Percentiles rank a stretch among this genome's conserved stretches.
These are phyloP conservation scores for Drosophila tripunctata DNA, from an alignment of 2,888 invertebrate genomes.

Conservation along the genomic window DNA sequence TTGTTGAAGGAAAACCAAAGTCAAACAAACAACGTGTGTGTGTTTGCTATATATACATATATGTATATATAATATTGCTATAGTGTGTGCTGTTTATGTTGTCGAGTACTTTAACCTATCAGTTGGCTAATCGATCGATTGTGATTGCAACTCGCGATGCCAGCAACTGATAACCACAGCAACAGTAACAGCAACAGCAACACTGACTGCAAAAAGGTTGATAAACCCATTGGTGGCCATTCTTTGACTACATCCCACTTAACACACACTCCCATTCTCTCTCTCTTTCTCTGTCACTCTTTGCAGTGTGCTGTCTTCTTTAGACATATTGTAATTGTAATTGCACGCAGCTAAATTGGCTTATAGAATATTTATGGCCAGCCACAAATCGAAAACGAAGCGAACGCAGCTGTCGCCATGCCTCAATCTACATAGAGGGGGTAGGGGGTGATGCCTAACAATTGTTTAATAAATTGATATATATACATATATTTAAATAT, in stretches of 20 bases:
- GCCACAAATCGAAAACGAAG: constrained; percentile 35
- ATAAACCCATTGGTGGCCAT: constrained; percentile 62
- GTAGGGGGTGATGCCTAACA: background rate
- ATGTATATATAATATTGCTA: constrained; percentile 7
- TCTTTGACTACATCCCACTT: constrained; percentile 4
- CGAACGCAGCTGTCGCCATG: constrained; percentile 48
- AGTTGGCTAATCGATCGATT: constrained; percentile 73
- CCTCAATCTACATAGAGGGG: background rate
- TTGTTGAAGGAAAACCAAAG: constrained; percentile 31
- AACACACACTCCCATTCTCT: background rate
- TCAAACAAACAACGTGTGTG: constrained; percentile 28
- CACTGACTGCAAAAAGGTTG: constrained; percentile 54
- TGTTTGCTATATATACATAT: constrained; percentile 26
- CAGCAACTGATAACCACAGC: constrained; percentile 66
- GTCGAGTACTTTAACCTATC: constrained; percentile 65
- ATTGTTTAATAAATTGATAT: constrained; percentile 39
- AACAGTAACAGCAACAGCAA: constrained; percentile 34
- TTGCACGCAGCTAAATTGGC: constrained; percentile 65
- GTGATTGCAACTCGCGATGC: constrained; percentile 56
- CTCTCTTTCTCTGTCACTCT: background rate
- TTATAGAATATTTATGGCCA: constrained; percentile 69
- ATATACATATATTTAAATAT: constrained; percentile 8
- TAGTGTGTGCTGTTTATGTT: constrained; percentile 37
- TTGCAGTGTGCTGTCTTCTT: background rate
- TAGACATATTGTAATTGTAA: constrained; percentile 57